These are phyloP conservation scores for Sebastes vulpes DNA, from an alignment of 2,797 vertebrate genomes.

Conservation along the genomic window DNA sequence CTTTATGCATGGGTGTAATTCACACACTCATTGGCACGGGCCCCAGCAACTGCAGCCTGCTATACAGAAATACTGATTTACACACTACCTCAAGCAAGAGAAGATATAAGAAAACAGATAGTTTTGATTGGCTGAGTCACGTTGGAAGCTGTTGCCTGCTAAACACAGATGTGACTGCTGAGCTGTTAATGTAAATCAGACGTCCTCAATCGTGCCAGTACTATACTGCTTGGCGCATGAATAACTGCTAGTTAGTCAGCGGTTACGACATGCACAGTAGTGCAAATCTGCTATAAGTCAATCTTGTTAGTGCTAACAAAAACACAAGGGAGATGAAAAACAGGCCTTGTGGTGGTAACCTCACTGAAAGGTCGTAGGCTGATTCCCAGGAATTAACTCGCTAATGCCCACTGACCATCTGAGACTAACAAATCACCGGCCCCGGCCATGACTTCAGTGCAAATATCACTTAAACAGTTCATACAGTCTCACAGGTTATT, in stretches of 20 bases:
- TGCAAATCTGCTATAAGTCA: slow-evolving; percentile 77
- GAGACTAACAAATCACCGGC: slow-evolving; percentile 65
- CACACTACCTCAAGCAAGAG: slow-evolving; percentile 63
- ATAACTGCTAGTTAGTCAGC: slow-evolving; percentile 66
- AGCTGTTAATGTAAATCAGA: slow-evolving; percentile 73
- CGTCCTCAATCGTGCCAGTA: slow-evolving; percentile 25
- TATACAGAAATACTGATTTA: slow-evolving; percentile 73
- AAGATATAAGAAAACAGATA: slow-evolving; percentile 72
- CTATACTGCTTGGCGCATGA: slow-evolving; percentile 48
- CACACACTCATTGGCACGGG: slow-evolving; percentile 79
- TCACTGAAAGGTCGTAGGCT: slow-evolving; percentile 57
- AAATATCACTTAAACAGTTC: slow-evolving; percentile 17
- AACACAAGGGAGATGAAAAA: slow-evolving; percentile 73
- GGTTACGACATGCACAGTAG: slow-evolving; percentile 60
- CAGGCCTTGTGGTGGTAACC: slow-evolving; percentile 69
- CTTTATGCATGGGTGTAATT: slow-evolving; percentile 82
- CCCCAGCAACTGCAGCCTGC: slow-evolving; percentile 75
- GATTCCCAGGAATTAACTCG: slow-evolving; percentile 59
- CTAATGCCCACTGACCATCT: slow-evolving; percentile 47
- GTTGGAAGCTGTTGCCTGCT: slow-evolving; percentile 65
- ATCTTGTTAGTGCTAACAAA: slow-evolving; percentile 73
- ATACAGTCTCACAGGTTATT: slow-evolving; percentile 14
- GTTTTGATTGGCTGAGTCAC: slow-evolving; percentile 76
- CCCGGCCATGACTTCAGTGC: neutral
- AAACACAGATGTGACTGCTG: slow-evolving; percentile 73